Conservation (phyloP, 2,797 vertebrate genomes). For the Arrhamphus sclerolepis region DNA sequence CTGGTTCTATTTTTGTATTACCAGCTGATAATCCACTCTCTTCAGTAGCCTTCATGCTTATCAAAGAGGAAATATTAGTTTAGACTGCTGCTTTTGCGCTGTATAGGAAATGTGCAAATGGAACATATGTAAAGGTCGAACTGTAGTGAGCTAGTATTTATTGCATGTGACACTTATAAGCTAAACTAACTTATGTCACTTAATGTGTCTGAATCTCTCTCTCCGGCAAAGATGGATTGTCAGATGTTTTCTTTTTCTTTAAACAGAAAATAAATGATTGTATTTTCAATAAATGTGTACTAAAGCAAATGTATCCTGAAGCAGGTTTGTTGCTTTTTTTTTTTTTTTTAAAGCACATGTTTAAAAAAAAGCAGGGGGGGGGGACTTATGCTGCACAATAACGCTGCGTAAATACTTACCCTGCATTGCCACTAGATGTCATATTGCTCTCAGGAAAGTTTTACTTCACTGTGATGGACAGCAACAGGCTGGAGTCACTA, state of each 20-base stretch:
- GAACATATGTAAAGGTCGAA: slow-evolving; percentile 57
- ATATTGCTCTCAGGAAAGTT: slow-evolving; percentile 5
- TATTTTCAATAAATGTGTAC: slow-evolving; percentile 83
- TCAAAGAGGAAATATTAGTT: slow-evolving; percentile 71
- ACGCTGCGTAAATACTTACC: background rate
- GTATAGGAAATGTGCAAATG: slow-evolving; percentile 62
- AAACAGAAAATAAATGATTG: slow-evolving; percentile 52
- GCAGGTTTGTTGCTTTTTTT: slow-evolving; percentile 9
- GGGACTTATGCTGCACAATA: too few species aligned
- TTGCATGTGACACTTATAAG: slow-evolving; percentile 80
- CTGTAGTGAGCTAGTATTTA: slow-evolving; percentile 74
- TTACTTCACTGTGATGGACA: background rate
- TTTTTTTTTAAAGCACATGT: too few species aligned
- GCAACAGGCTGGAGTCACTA: slow-evolving; percentile 1
- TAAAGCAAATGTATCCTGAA: slow-evolving; percentile 43
- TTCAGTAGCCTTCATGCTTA: slow-evolving; percentile 73
- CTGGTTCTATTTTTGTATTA: slow-evolving; percentile 82
- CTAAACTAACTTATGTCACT: slow-evolving; percentile 73
- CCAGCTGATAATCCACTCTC: slow-evolving; percentile 64
- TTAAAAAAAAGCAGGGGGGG: too few species aligned
- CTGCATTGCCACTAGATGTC: slow-evolving; percentile 38
- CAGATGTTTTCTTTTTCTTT: slow-evolving; percentile 63
- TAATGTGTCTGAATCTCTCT: slow-evolving; percentile 53
- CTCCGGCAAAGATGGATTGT: slow-evolving; percentile 51
- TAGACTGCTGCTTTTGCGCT: slow-evolving; percentile 62